phyloP scores from a whole-genome alignment of 1,140 invertebrate genomes.

The Chironomus tepperi region DNA sequence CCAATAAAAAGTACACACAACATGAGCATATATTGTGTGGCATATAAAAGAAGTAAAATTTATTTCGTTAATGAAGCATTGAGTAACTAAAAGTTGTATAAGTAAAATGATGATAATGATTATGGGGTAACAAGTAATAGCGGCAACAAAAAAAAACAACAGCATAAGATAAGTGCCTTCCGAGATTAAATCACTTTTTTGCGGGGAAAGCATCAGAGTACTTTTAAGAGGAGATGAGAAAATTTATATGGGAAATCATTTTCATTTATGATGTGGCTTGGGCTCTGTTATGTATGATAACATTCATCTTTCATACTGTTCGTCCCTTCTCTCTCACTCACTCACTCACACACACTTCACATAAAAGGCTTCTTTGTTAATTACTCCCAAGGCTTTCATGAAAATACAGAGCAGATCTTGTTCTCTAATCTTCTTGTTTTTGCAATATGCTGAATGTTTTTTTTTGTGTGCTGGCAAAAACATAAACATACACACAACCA shows the following conservation, averaged over 20 bases:
- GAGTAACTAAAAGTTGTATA: too few relatives aligned
- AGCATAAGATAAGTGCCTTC: background rate
- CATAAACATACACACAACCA: too few relatives aligned
- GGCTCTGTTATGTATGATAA: background rate
- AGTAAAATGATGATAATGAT: too few relatives aligned
- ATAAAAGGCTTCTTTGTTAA: constrained; percentile 13
- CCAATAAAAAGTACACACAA: too few relatives aligned
- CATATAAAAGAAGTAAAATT: too few relatives aligned
- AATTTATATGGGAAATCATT: background rate
- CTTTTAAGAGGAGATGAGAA: background rate
- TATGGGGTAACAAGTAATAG: too few relatives aligned
- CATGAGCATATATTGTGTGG: too few relatives aligned
- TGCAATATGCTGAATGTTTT: too few relatives aligned
- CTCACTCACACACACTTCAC: background rate
- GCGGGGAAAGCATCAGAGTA: background rate
- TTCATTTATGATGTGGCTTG: constrained; percentile 12
- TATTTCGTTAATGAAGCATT: too few relatives aligned
- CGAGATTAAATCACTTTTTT: constrained; percentile 13
- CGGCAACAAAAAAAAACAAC: background rate
- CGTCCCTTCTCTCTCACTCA: background rate
- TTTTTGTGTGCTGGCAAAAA: too few relatives aligned
- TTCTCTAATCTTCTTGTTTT: too few relatives aligned
- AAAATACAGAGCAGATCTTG: background rate
- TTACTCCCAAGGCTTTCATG: constrained; percentile 6
- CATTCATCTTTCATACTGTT: background rate